phyloP scores from a whole-genome alignment of 2,888 invertebrate genomes.

The Eretmocerus hayati region DNA sequence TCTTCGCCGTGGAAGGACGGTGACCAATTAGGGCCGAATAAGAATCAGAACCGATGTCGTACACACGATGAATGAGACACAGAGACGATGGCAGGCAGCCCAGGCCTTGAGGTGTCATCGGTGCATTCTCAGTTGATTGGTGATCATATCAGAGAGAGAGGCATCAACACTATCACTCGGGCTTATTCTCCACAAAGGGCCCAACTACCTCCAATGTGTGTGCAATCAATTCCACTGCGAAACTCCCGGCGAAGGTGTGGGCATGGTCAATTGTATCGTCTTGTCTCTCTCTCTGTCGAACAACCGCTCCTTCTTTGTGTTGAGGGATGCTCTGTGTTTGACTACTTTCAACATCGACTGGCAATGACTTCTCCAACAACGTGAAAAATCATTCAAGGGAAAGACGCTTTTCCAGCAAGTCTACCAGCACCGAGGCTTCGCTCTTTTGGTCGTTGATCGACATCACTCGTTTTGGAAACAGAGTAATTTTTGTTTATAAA shows the following conservation, averaged over 20 bases:
- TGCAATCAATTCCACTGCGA: slow-evolving; percentile 26
- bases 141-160: slow-evolving; percentile 27
- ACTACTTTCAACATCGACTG: slow-evolving; percentile 7
- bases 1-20: slow-evolving; percentile 47
- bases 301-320: slow-evolving; percentile 6
- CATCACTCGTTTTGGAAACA: too few relatives aligned
- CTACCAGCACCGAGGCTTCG: slow-evolving; percentile 20
- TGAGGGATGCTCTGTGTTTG: slow-evolving; percentile 5
- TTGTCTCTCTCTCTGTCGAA: background rate
- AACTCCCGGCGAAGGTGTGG: slow-evolving; percentile 25
- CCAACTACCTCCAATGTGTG: slow-evolving; percentile 11
- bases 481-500: too few relatives aligned
- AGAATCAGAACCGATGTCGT: slow-evolving; percentile 23
- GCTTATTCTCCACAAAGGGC: slow-evolving; percentile 13
- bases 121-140: slow-evolving; percentile 38
- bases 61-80: slow-evolving; percentile 33
- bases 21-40: slow-evolving; percentile 34
- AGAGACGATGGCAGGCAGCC: slow-evolving; percentile 31
- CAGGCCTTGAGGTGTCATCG: slow-evolving; percentile 38
- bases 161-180: slow-evolving; percentile 7
- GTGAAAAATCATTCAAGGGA: slow-evolving; percentile 10
- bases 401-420: slow-evolving; percentile 15
- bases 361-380: slow-evolving; percentile 11
- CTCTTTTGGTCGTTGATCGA: slow-evolving; percentile 18
- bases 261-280: background rate